Conservation (phyloP, 1,140 invertebrate genomes). For the Tetramorium parvispinum region DNA sequence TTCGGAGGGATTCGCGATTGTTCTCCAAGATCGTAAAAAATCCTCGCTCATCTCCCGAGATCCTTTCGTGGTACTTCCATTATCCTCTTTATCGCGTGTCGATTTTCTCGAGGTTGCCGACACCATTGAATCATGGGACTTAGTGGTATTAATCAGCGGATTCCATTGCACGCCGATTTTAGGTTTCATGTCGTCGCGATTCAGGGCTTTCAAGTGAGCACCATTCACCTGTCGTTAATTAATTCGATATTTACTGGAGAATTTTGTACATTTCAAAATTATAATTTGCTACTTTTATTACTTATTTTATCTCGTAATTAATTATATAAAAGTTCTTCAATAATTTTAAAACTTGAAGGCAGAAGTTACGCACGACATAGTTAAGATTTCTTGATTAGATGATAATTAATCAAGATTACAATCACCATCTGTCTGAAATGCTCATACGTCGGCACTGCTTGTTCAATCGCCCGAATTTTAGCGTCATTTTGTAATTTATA, state of each 20-base stretch:
- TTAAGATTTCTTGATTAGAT: not conserved
- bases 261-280: not conserved
- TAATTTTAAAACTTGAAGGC: not conserved
- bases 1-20: constrained; percentile 18
- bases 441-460: constrained; percentile 86
- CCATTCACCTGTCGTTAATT: constrained; percentile 79
- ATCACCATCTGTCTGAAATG: constrained; percentile 86
- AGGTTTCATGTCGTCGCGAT: constrained; percentile 68
- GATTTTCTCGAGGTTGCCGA: not conserved
- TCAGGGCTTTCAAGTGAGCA: constrained; percentile 81
- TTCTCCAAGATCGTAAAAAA: constrained; percentile 63
- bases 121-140: not conserved
- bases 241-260: not conserved
- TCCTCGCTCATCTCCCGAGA: constrained; percentile 28
- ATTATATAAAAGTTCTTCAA: too few relatives aligned
- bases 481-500: constrained; percentile 88
- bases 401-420: constrained; percentile 7
- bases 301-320: not conserved
- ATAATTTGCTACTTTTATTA: not conserved
- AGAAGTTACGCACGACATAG: not conserved
- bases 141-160: constrained; percentile 10
- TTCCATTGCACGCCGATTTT: constrained; percentile 73
- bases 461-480: constrained; percentile 87
- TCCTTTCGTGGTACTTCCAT: not conserved
- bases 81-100: not conserved